These are phyloP conservation scores for Sapayoa aenigma DNA, from an alignment of 2,113 vertebrate species.

Conservation along the genomic window DNA sequence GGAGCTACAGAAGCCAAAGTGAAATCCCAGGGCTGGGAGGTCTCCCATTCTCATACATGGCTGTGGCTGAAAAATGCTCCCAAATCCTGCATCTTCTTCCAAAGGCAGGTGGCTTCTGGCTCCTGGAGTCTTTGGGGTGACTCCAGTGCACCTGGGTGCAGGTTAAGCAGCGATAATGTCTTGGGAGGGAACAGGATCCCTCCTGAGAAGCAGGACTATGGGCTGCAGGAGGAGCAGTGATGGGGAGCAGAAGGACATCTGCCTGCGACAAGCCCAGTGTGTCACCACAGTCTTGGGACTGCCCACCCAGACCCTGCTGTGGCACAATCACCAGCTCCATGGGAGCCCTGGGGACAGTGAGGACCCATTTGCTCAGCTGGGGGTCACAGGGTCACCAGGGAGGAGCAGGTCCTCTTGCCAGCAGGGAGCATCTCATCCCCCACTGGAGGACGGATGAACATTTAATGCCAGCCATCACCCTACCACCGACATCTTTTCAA, in stretches of 20 bases:
- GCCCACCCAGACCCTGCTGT: background rate
- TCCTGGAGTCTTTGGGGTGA: background rate
- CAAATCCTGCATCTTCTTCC: background rate
- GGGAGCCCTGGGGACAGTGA: background rate
- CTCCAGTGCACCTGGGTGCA: rapidly evolving
- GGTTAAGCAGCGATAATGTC: background rate
- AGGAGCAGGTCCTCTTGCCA: background rate
- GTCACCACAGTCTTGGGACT: background rate
- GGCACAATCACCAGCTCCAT: background rate
- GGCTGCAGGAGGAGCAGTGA: background rate
- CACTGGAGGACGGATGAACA: background rate
- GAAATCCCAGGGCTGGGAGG: background rate
- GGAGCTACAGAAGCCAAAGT: background rate
- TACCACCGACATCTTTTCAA: background rate
- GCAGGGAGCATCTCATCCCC: background rate
- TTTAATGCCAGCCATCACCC: background rate
- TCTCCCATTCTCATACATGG: background rate
- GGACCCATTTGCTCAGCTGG: background rate
- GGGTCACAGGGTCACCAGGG: too few species aligned
- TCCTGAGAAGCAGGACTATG: background rate
- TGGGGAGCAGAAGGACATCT: background rate
- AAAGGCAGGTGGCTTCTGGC: background rate
- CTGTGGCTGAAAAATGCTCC: background rate
- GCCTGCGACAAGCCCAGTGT: background rate
- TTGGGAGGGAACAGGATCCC: background rate